Evolutionary conservation across 2,797 vertebrate species (phyloP), one percentile per base, ranked within the genome.

Genomic region (Chiroxiphia lanceolata): DNA sequence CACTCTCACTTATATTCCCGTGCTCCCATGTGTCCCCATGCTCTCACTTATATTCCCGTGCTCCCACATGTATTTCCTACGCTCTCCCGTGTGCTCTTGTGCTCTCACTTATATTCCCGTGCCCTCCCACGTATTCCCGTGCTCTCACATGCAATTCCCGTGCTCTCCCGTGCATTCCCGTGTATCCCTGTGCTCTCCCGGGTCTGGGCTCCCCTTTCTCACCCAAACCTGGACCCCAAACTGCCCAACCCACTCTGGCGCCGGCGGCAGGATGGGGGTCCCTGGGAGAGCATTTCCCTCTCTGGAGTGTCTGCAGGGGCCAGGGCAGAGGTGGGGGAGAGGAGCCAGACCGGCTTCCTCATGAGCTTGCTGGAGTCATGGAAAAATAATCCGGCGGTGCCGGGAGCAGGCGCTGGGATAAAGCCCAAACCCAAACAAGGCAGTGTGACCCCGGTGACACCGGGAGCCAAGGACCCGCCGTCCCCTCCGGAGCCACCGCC

Each of bases 31-130:
- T 38, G 5, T n/a, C 40, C 38, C n/a, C 0, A 0, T 7, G 5
- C 3, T 10, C 15, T 63, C 56, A 21, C 1, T 0, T 4, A 19
- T 6, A 1, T 13, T 53, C 47, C n/a, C 3, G 0, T 18, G 14
- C 11, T n/a, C 17, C 64, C 10, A 11, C 4, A 1, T 9, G 38
- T 5, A 5, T 22, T 54, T 83, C 27, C 38, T 6, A 4, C 4
- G 3, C n/a, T 14, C 69, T 44, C 33, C 54, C 5, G 6, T 27
- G 36, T 38, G 18, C 23, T 57, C 34, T 15, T 5, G 6, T 60
- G 10, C 34, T 27, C 29, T 29, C 13, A 2, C 10, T 9, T 34
- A 23, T 42, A 18, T 57, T 50, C 33, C 51, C 5, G 5, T 12
- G 44, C 25, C 34, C 36, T 59, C 44, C 25, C 8, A 1, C 2